Evolutionary conservation across 2,888 invertebrate species (phyloP).

Genomic region (Neocrepidodera transversa): DNA sequence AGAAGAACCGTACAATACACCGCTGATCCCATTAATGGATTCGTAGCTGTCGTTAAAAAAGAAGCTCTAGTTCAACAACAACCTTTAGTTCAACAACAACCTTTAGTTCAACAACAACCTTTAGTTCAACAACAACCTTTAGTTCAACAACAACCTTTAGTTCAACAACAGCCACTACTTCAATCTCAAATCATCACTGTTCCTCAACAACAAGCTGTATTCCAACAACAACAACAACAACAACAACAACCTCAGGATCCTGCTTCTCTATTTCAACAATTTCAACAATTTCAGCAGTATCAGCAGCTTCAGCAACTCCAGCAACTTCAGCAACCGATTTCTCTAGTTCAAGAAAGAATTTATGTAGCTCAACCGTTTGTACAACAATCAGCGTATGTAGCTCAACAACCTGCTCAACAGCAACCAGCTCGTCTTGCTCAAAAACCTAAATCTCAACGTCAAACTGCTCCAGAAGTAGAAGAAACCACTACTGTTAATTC

Average conservation of each 20-base stretch:
- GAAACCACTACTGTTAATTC: neutral
- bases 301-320: neutral
- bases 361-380: slow-evolving; percentile 1
- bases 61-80: slow-evolving; percentile 60
- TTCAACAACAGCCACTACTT: neutral
- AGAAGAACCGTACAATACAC: slow-evolving; percentile 70
- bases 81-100: neutral
- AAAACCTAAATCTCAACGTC: slow-evolving; percentile 4
- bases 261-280: neutral
- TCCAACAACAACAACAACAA: neutral
- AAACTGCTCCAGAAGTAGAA: slow-evolving; percentile 2
- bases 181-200: neutral
- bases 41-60: slow-evolving; percentile 72
- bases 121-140: neutral
- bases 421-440: slow-evolving; percentile 2
- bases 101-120: neutral
- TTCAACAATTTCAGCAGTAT: neutral
- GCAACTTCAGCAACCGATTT: neutral
- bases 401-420: neutral
- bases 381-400: slow-evolving; percentile 1
- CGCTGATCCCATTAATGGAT: slow-evolving; percentile 71
- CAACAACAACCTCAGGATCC: neutral
- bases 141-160: neutral
- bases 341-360: neutral
- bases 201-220: neutral